A percentile compares a stretch with the other conserved stretches of the same genome.
phyloP scores from a whole-genome alignment of 2,888 invertebrate species.

The Actias luna region DNA sequence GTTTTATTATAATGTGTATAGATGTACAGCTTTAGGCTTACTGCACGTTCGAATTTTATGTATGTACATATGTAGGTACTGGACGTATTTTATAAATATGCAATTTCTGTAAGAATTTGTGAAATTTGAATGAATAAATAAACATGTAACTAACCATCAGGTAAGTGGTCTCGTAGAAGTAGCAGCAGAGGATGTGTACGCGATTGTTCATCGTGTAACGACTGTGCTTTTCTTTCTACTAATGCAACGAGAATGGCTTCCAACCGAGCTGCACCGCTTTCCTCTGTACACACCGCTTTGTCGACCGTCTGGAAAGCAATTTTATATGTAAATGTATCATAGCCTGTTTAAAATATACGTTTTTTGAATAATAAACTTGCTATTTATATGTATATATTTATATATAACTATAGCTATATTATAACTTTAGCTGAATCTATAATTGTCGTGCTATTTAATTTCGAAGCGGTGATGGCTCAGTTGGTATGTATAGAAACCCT shows the following conservation, averaged over 20 bases:
- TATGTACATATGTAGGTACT: neutral
- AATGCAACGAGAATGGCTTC: constrained; percentile 87
- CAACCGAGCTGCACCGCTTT: constrained; percentile 83
- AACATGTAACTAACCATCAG: constrained; percentile 54
- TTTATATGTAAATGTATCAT: neutral
- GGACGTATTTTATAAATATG: neutral
- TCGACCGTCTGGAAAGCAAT: constrained; percentile 78
- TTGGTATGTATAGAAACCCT: neutral
- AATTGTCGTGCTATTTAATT: neutral
- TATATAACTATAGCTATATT: no score
- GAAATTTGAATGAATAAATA: neutral
- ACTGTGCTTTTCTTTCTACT: constrained; percentile 85
- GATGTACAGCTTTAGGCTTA: no score
- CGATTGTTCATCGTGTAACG: constrained; percentile 82
- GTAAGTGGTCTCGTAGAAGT: constrained; percentile 68
- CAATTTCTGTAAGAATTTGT: neutral
- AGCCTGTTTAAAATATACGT: neutral
- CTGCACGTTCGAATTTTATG: neutral
- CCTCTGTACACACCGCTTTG: constrained; percentile 88
- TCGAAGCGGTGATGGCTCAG: neutral
- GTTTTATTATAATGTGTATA: no score
- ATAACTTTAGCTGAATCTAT: neutral
- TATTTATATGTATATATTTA: no score
- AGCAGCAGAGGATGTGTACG: constrained; percentile 66
- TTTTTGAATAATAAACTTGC: neutral